Percentiles rank a stretch among this genome's conserved stretches.
Conservation (phyloP, 2,113 vertebrate species). For the Bubo blakistoni region DNA sequence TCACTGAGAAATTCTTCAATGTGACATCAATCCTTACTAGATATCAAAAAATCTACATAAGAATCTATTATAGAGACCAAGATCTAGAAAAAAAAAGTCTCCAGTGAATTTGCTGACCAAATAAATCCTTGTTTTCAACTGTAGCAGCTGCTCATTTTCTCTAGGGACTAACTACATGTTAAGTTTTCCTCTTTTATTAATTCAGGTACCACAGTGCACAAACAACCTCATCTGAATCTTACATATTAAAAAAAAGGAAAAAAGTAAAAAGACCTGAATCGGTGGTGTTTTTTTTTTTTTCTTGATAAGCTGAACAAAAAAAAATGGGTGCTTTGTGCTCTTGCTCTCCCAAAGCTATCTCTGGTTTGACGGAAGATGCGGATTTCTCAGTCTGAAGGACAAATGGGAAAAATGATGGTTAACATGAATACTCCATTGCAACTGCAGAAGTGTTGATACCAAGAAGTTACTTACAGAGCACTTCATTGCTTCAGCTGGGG, state of each 20-base stretch:
- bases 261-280: not conserved
- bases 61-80: rapidly evolving
- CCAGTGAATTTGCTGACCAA: not conserved
- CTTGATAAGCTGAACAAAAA: not conserved
- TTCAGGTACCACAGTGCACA: not conserved
- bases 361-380: not conserved
- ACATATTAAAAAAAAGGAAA: not conserved
- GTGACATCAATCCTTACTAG: not conserved
- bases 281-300: not conserved
- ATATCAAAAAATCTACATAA: not conserved
- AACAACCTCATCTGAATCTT: not conserved
- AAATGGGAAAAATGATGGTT: not conserved
- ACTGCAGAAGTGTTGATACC: not conserved
- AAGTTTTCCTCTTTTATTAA: not conserved
- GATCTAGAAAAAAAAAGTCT: not conserved
- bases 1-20: not conserved
- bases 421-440: not conserved
- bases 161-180: not conserved
- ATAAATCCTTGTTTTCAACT: not conserved
- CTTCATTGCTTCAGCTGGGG: not conserved
- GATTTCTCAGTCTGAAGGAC: not conserved
- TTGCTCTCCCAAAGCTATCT: not conserved
- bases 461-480: not conserved
- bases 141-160: not conserved
- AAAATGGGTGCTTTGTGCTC: not conserved